These are phyloP conservation scores for Forbesichthys agassizii DNA, from an alignment of 2,113 vertebrate genomes.

Conservation along the genomic window DNA sequence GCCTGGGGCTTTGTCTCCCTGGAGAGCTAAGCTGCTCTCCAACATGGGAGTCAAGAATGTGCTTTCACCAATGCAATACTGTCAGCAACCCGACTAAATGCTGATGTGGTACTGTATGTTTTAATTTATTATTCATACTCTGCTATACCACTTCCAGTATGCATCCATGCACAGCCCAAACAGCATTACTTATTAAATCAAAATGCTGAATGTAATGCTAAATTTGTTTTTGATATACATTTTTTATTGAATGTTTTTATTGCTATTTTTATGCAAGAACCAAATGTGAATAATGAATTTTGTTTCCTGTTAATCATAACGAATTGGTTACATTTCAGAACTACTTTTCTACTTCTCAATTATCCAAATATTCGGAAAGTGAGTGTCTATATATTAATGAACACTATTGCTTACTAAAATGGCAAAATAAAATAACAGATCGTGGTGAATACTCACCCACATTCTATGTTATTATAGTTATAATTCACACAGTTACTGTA, in stretches of 20 bases:
- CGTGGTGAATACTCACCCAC: no score
- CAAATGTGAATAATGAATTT: slow-evolving; percentile 22
- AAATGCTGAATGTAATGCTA: slow-evolving; percentile 18
- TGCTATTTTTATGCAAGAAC: slow-evolving; percentile 9
- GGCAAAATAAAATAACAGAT: no score
- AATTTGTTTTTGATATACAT: slow-evolving; percentile 23
- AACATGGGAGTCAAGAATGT: slow-evolving; percentile 7
- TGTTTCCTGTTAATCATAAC: no score
- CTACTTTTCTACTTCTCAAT: no score
- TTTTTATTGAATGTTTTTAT: slow-evolving; percentile 13
- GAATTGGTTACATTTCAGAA: no score
- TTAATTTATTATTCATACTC: background rate
- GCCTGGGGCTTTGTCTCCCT: slow-evolving; percentile 30
- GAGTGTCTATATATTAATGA: no score
- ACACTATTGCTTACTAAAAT: no score
- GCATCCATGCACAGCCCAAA: slow-evolving; percentile 31
- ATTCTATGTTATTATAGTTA: no score
- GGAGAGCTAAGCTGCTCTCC: slow-evolving; percentile 24
- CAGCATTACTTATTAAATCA: slow-evolving; percentile 42
- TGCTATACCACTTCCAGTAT: background rate
- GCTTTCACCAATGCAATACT: slow-evolving; percentile 24
- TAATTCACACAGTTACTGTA: no score
- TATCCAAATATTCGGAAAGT: no score
- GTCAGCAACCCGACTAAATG: slow-evolving; percentile 27
- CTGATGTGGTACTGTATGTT: slow-evolving; percentile 27